Base-by-base conservation (phyloP, 2,797 vertebrate genomes). In the Lindbergichthys nudifrons region DNA sequence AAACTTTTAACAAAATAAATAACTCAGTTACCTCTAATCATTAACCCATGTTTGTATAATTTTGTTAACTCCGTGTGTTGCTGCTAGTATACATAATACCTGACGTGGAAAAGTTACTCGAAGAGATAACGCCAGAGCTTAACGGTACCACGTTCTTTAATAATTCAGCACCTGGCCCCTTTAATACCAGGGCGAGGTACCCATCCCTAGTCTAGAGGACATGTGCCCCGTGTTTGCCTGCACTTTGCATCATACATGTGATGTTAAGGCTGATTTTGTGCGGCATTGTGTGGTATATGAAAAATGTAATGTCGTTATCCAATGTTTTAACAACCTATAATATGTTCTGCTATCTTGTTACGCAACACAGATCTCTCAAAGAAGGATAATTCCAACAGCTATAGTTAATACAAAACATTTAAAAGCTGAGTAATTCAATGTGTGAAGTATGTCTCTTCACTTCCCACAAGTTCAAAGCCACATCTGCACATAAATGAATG, bases 401-500 rank as follows among this genome's bases (percentile, higher is more conserved):
- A 50, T 3, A 11, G 58, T 60, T 51, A 42, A 32, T 9, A n/a
- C n/a, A 61, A 72, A 65, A 78, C 2, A 21, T 2, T 21, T 21
- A 47, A 50, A 15, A 65, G 21, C 3, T 21, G 42, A 54, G 64
- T 36, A 57, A 77, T 70, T 50, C 32, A 36, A 56, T 46, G 32
- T 70, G 51, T 66, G 50, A 65, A 65, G 19, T 21, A 39, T 47
- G 26, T 67, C 65, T 73, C 48, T 58, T 75, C 39, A 63, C 21
- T 48, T 60, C 42, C 65, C 26, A 36, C 13, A 47, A 19, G 39
- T 26, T 57, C n/a, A 52, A 79, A 79, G 73, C 39, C 39, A 53
- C 76, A 73, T 59, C 42, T 51, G 32, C 61, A 67, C 26, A 75
- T 32, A 43, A 71, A 75, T 52, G 45, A 83, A 61, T 51, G 73